phyloP scores from a whole-genome alignment of 2,113 vertebrate genomes.

The Pitta sordida region DNA sequence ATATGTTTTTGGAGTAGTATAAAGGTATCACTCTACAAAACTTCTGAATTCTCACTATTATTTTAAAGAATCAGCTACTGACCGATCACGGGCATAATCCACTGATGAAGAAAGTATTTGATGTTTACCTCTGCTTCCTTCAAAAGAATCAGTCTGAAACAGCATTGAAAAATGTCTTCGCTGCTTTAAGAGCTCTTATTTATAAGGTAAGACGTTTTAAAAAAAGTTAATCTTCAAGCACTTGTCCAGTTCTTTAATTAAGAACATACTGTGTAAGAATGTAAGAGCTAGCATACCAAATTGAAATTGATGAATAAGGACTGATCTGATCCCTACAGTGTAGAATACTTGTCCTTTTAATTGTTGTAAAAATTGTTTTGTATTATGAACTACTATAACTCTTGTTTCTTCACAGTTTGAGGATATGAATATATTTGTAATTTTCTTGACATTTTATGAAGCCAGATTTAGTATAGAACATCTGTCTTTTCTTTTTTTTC shows the following conservation, averaged over 20 bases:
- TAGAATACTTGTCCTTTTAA: neutral
- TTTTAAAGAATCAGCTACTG: conserved; percentile 88
- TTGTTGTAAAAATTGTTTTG: neutral
- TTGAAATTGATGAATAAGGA: neutral
- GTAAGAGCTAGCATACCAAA: neutral
- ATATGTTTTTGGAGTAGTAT: neutral
- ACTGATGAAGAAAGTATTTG: conserved; percentile 98
- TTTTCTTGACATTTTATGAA: neutral
- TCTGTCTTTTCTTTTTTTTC: neutral
- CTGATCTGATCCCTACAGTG: neutral
- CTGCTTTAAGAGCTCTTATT: conserved; percentile 90
- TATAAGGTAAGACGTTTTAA: conserved; percentile 83
- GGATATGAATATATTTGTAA: neutral
- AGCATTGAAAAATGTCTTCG: conserved; percentile 93
- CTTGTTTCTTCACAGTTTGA: neutral
- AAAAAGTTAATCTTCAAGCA: neutral
- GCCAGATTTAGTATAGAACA: neutral
- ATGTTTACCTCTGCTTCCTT: conserved; percentile 94
- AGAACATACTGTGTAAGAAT: neutral
- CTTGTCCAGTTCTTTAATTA: neutral
- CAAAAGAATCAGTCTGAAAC: conserved; percentile 96
- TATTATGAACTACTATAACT: neutral
- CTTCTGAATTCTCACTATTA: neutral
- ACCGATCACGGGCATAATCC: conserved; percentile 93
- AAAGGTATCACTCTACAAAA: neutral